Evolutionary conservation across 2,888 invertebrate species (phyloP), one percentile per base, ranked within the genome.

Genomic region (Tenthredo notha): DNA sequence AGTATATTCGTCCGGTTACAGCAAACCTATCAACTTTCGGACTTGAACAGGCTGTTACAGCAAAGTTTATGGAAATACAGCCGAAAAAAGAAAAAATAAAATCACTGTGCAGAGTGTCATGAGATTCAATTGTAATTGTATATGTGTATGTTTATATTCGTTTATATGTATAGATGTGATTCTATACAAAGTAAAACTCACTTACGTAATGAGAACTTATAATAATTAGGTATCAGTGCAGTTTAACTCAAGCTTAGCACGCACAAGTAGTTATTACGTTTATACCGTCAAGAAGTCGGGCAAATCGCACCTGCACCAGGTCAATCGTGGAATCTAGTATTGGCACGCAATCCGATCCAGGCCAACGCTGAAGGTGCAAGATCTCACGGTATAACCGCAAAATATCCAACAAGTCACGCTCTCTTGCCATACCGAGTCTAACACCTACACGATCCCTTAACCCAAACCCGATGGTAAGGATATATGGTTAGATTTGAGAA

Each of bases 361-460:
- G 33, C n/a, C 83, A 83, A 83, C 83, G 47, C 70, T 25, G n/a
- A 65, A 70, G 43, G 83, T 67, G 83, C 65, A 70, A 50, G 50
- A 83, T 83, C 83, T 83, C 83, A 83, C 83, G 83, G 83, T 83
- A 67, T 50, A 83, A 83, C 83, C 83, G 83, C 65, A 70, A 70
- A 83, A 83, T 83, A 83, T 47, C 50, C 33, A 83, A n/a, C 29
- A 9, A 70, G 83, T 67, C 83, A 70, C 50, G 83, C 70, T 83
- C 67, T 83, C 80, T 54, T n/a, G 25, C 15, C 29, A 77, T 10
- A 10, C 77, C 47, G n/a, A n/a, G 18, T 50, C 54, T 50, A 74
- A 77, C 54, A 77, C 50, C 77, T 25, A 33, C 15, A n/a, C 50
- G 18, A 29, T 54, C 5, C 47, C 29, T 54, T 54, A 33, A 33